These are phyloP conservation scores for Tricholaema leucomelas DNA, from an alignment of 2,113 vertebrate genomes.

Conservation along the genomic window DNA sequence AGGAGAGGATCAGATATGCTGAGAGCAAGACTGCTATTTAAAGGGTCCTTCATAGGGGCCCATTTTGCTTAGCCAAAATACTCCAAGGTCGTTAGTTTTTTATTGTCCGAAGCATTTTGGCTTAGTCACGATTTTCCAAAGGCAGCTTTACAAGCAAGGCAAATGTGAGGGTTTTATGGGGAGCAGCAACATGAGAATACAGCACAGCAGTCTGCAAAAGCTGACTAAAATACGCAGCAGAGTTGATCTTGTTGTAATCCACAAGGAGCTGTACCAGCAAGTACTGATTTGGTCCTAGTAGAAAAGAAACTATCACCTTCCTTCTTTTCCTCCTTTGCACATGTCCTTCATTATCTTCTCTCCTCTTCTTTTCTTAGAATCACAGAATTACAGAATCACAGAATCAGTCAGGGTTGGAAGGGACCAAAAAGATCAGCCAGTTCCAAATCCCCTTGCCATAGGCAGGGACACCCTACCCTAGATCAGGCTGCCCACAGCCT, in stretches of 20 bases:
- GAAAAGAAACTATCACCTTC: background rate
- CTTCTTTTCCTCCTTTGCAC: background rate
- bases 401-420: no score
- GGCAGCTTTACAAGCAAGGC: background rate
- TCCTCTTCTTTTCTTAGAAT: background rate
- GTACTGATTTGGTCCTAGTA: background rate
- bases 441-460: no score
- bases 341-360: background rate
- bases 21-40: background rate
- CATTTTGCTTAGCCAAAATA: background rate
- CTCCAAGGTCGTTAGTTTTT: background rate
- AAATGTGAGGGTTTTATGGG: background rate
- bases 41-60: background rate
- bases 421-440: no score
- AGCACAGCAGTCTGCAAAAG: background rate
- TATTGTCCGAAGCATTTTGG: background rate
- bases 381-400: background rate
- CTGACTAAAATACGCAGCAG: background rate
- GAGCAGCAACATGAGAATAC: background rate
- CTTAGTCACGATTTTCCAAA: conserved; percentile 23
- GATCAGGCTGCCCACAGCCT: no score
- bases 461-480: no score
- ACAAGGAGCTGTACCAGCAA: background rate
- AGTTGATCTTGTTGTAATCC: background rate
- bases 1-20: background rate